Percentiles rank a stretch among this genome's conserved stretches.
phyloP scores from a whole-genome alignment of 2,113 vertebrate genomes.

The Oostethus manadensis region DNA sequence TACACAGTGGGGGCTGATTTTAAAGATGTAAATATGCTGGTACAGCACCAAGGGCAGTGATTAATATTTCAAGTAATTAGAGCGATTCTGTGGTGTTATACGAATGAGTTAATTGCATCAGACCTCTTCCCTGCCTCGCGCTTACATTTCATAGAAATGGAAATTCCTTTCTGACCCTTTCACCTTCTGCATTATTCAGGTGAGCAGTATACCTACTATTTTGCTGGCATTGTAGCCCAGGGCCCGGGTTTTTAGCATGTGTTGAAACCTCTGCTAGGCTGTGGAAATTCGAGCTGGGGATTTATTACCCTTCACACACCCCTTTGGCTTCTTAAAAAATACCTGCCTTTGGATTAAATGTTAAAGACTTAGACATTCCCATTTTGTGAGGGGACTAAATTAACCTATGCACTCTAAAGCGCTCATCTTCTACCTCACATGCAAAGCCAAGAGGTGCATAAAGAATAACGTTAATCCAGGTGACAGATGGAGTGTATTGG shows the following conservation, averaged over 20 bases:
- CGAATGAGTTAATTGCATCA: conserved; percentile 51
- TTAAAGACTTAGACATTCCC: conserved; percentile 67
- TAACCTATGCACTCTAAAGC: conserved; percentile 59
- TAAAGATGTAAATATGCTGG: conserved; percentile 32
- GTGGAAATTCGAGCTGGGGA: conserved; percentile 56
- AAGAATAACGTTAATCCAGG: conserved; percentile 34
- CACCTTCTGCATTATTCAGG: conserved; percentile 65
- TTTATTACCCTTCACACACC: conserved; percentile 70
- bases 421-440: conserved; percentile 29
- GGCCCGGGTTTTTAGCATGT: conserved; percentile 54
- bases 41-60: conserved; percentile 40
- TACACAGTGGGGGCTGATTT: conserved; percentile 8
- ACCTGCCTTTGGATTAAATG: conserved; percentile 68
- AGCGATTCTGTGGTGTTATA: conserved; percentile 22
- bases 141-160: conserved; percentile 54
- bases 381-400: conserved; percentile 65
- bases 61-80: conserved; percentile 59
- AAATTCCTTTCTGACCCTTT: conserved; percentile 58
- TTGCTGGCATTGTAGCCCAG: conserved; percentile 43
- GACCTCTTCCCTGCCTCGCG: conserved; percentile 32
- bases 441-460: conserved; percentile 42
- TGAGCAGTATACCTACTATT: conserved; percentile 46
- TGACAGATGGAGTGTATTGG: conserved; percentile 20
- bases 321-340: conserved; percentile 66
- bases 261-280: conserved; percentile 54